Conservation (phyloP, 2,797 vertebrate species). For the Jordanella pulchra region DNA sequence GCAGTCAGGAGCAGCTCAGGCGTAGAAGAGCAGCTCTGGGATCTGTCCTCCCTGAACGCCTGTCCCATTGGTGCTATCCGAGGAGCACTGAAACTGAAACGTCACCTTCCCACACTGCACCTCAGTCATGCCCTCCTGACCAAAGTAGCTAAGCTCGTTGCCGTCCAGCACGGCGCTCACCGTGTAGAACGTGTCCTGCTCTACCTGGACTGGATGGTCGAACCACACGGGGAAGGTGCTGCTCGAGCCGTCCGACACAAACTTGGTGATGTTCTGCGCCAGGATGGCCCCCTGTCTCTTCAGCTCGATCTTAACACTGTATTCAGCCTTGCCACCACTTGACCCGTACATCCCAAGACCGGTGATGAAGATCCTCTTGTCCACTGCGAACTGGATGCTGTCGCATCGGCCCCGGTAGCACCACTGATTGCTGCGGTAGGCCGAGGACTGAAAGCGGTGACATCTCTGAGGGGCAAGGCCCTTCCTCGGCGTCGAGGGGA, state of each 20-base stretch:
- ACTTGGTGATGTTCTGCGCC: conserved; percentile 90
- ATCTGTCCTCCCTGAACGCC: conserved; percentile 98
- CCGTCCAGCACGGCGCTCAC: conserved; percentile 94
- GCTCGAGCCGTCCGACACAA: conserved; percentile 93
- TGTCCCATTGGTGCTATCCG: conserved; percentile 97
- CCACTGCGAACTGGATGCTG: conserved; percentile 97
- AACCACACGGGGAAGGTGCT: conserved; percentile 93
- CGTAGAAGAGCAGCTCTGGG: conserved; percentile 98
- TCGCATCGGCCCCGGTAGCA: conserved; percentile 95
- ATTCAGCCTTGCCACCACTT: conserved; percentile 91
- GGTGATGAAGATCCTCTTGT: conserved; percentile 92
- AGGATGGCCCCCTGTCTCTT: conserved; percentile 90
- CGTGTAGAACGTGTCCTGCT: conserved; percentile 95
- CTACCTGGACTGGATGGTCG: conserved; percentile 95
- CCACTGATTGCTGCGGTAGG: conserved; percentile 98
- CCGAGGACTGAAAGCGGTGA: conserved; percentile 94
- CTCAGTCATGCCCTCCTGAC: conserved; percentile 98
- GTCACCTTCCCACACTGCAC: conserved; percentile 96
- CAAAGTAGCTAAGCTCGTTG: conserved; percentile 97
- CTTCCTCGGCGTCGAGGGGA: conserved; percentile 83
- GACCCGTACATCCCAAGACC: conserved; percentile 95
- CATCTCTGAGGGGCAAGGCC: conserved; percentile 89
- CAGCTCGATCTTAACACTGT: conserved; percentile 91
- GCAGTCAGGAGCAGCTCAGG: conserved; percentile 74
- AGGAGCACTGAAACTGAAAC: conserved; percentile 98